Evolutionary conservation across 2,113 vertebrate genomes (phyloP).

Genomic region (Crotophaga sulcirostris): DNA sequence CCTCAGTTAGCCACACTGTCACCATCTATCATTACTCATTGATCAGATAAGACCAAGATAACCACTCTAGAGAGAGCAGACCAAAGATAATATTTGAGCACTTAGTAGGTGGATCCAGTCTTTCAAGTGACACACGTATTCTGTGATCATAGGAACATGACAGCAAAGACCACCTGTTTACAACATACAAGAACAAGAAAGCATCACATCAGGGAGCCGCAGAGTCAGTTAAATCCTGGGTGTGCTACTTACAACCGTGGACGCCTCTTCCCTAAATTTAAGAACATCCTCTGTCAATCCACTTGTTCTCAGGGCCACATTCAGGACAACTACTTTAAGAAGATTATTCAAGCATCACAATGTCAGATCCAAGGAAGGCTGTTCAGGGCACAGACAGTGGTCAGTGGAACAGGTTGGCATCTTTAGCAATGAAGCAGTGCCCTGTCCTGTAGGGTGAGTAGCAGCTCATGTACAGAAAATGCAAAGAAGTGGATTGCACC

Average conservation of each 20-base stretch:
- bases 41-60: neutral
- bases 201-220: neutral
- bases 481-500: neutral
- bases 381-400: neutral
- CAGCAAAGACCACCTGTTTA: neutral
- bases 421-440: neutral
- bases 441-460: fast-evolving
- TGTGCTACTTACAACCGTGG: neutral
- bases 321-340: neutral
- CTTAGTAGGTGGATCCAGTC: neutral
- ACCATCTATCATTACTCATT: neutral
- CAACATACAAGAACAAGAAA: neutral
- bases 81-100: neutral
- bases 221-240: neutral
- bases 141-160: neutral
- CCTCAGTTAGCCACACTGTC: neutral
- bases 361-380: neutral
- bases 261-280: neutral
- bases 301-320: neutral
- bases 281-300: neutral
- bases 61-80: neutral
- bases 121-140: neutral
- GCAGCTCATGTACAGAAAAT: neutral
- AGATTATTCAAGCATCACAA: neutral
- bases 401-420: neutral